Evolutionary conservation across 2,888 invertebrate species (phyloP).

Genomic region (Gnatocerus cornutus): DNA sequence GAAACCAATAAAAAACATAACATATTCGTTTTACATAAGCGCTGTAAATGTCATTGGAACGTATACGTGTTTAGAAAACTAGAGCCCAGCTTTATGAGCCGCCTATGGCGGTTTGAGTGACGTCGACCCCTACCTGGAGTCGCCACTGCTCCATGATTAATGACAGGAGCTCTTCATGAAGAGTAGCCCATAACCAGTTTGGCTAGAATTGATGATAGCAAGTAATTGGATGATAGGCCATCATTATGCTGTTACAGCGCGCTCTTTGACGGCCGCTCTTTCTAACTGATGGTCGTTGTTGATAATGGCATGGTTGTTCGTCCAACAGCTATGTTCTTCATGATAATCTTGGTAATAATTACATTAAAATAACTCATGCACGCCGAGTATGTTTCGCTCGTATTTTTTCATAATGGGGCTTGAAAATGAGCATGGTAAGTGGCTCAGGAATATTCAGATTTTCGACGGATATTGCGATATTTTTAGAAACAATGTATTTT

Average conservation of each 20-base stretch:
- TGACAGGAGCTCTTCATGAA: conserved; percentile 62
- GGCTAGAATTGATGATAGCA: conserved; percentile 68
- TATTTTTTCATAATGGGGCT: not conserved
- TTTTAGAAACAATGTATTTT: conserved; percentile 17
- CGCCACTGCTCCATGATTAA: conserved; percentile 61
- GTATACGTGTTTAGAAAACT: conserved; percentile 30
- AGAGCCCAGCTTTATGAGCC: conserved; percentile 35
- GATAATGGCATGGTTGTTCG: conserved; percentile 65
- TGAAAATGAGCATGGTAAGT: not conserved
- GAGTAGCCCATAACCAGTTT: conserved; percentile 65
- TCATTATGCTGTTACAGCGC: conserved; percentile 67
- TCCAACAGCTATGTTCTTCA: conserved; percentile 62
- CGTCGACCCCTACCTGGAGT: conserved; percentile 57
- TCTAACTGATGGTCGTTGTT: conserved; percentile 65
- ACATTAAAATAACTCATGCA: conserved; percentile 49
- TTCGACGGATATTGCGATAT: conserved; percentile 3
- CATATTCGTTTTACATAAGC: conserved; percentile 26
- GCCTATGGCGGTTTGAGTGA: conserved; percentile 56
- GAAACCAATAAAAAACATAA: conserved; percentile 33
- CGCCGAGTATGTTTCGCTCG: conserved; percentile 21
- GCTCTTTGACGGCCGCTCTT: conserved; percentile 66
- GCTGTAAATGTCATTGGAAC: conserved; percentile 29
- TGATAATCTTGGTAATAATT: conserved; percentile 56
- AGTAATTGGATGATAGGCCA: conserved; percentile 69
- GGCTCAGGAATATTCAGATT: not conserved